A percentile compares a stretch with the other conserved stretches of the same genome.
Evolutionary conservation across 2,888 invertebrate genomes (phyloP).

Genomic region (Chrysotoxum bicinctum): DNA sequence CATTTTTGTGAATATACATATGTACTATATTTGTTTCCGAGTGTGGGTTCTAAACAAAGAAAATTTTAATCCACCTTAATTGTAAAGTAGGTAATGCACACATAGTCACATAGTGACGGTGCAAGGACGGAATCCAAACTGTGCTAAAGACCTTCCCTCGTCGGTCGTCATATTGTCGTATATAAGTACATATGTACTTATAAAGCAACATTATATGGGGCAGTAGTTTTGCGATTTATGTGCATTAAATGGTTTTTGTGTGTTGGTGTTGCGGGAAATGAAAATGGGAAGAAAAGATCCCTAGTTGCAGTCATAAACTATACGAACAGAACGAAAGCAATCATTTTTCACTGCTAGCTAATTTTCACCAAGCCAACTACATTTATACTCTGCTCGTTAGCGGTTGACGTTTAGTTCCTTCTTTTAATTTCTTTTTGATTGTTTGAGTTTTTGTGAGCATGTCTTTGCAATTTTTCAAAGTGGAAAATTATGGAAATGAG

Average conservation of each 20-base stretch:
- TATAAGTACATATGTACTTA: no score
- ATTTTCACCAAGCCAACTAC: slow-evolving; percentile 39
- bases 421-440: slow-evolving; percentile 29
- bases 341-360: slow-evolving; percentile 48
- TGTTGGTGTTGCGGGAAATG: background rate
- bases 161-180: background rate
- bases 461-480: slow-evolving; percentile 24
- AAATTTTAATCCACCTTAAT: slow-evolving; percentile 35
- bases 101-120: background rate
- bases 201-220: background rate
- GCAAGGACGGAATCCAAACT: background rate
- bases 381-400: background rate
- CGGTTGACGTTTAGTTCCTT: slow-evolving; percentile 23
- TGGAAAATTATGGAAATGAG: slow-evolving; percentile 59
- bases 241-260: slow-evolving; percentile 11
- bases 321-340: slow-evolving; percentile 37
- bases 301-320: background rate
- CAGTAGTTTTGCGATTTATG: slow-evolving; percentile 30
- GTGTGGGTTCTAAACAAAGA: background rate
- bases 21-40: background rate
- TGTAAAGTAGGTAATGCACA: slow-evolving; percentile 6
- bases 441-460: slow-evolving; percentile 17
- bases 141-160: background rate
- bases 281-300: background rate
- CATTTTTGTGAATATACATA: no score